Conservation (phyloP, 2,797 vertebrate genomes). For the Syncerus caffer region DNA sequence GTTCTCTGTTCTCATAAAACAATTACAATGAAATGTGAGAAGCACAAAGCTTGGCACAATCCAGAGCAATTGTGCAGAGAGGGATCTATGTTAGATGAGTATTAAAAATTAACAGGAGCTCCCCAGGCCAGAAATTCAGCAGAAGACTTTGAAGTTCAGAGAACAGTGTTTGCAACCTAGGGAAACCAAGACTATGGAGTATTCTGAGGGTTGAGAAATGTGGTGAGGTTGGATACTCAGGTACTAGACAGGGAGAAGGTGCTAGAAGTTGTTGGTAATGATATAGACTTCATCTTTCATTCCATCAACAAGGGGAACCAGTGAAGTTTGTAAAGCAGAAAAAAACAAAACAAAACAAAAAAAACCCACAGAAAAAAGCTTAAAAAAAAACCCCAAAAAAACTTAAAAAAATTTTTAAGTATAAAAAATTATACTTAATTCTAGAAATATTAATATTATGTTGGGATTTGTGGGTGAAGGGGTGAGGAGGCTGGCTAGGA, state of each 20-base stretch:
- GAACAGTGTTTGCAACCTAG: not conserved
- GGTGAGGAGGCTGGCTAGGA: not conserved
- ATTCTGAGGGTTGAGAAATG: not conserved
- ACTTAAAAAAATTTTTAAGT: too few relatives aligned
- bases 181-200: not conserved
- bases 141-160: not conserved
- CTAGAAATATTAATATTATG: not conserved
- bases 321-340: not conserved
- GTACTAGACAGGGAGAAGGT: not conserved
- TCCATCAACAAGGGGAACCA: not conserved
- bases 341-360: fast-evolving
- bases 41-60: not conserved
- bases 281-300: not conserved
- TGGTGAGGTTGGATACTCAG: not conserved
- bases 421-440: not conserved
- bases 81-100: not conserved
- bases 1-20: not conserved
- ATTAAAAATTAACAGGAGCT: not conserved
- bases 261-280: not conserved
- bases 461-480: not conserved
- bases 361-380: too few relatives aligned
- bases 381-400: too few relatives aligned
- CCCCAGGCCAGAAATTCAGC: not conserved
- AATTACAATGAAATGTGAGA: not conserved
- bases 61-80: not conserved